These are phyloP conservation scores for Epinephelus cyanopodus DNA, from an alignment of 2,113 vertebrate genomes.

Conservation along the genomic window DNA sequence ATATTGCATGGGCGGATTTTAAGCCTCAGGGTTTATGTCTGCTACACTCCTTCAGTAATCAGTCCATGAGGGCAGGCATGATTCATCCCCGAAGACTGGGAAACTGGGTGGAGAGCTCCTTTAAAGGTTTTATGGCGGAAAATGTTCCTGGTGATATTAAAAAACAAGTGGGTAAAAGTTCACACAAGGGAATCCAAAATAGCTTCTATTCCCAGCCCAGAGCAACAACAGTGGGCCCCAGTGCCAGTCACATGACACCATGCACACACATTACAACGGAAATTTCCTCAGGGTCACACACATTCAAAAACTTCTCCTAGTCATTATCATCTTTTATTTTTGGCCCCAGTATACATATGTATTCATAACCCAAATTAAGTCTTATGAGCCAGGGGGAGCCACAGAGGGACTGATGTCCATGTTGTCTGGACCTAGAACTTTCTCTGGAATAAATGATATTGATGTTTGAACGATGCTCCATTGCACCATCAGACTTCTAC, in stretches of 20 bases:
- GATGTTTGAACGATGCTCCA: background rate
- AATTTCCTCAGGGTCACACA: too few species aligned
- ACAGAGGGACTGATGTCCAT: background rate
- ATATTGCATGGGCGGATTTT: too few species aligned
- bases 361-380: background rate
- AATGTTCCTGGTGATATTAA: background rate
- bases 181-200: constrained; percentile 14
- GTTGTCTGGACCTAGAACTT: background rate
- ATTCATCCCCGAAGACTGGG: background rate
- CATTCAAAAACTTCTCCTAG: background rate
- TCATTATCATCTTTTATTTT: too few species aligned
- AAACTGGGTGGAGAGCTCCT: background rate
- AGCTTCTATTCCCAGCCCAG: background rate
- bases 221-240: background rate
- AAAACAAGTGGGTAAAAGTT: constrained; percentile 43
- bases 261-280: background rate
- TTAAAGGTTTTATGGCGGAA: background rate
- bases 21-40: too few species aligned
- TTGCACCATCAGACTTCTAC: background rate
- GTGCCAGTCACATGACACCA: constrained; percentile 8
- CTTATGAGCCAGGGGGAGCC: background rate
- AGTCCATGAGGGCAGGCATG: background rate
- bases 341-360: background rate
- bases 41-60: background rate
- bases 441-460: background rate